Conservation (phyloP, 2,113 vertebrate genomes). For the Spermophilus dauricus region DNA sequence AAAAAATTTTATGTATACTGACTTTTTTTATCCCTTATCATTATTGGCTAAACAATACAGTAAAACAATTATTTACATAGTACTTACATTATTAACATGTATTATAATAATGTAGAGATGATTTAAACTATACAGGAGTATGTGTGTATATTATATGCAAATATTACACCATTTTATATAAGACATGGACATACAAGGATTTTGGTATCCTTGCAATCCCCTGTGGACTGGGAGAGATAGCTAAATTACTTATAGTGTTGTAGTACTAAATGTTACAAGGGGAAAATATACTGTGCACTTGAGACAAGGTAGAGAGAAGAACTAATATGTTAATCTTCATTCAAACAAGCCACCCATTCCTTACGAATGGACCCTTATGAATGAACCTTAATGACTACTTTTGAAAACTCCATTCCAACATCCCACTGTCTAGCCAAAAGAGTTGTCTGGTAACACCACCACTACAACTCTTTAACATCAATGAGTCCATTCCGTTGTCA, state of each 20-base stretch:
- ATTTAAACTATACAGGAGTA: background rate
- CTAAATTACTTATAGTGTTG: background rate
- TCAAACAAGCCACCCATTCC: background rate
- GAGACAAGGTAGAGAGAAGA: background rate
- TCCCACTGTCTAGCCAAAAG: background rate
- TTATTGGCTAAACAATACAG: background rate
- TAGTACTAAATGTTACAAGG: background rate
- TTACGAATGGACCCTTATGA: background rate
- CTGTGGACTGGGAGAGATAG: background rate
- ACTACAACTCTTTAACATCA: background rate
- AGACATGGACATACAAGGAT: background rate
- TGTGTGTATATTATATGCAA: background rate
- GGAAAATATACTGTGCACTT: background rate
- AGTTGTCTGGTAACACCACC: background rate
- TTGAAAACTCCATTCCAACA: background rate
- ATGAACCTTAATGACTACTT: background rate
- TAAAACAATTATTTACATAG: background rate
- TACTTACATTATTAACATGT: background rate
- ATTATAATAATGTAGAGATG: background rate
- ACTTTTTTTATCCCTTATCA: background rate
- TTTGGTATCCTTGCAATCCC: background rate
- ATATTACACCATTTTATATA: background rate
- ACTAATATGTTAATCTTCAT: background rate
- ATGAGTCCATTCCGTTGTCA: background rate
- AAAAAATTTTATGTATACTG: background rate